Evolutionary conservation across 2,113 vertebrate species (phyloP).

Genomic region (Trinectes maculatus): DNA sequence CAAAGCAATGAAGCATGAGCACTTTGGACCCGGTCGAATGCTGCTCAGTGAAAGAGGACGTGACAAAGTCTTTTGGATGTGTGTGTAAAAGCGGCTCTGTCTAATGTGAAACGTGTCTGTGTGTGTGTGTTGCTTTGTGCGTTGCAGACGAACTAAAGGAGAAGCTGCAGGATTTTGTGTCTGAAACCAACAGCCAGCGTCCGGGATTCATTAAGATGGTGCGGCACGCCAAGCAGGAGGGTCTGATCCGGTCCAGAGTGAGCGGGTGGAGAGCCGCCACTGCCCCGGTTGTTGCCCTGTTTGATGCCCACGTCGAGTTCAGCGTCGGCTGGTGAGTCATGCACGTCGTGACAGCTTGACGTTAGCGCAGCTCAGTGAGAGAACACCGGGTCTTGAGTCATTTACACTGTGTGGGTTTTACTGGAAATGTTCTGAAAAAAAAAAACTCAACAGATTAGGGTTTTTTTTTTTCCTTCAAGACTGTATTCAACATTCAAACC

Average conservation of each 20-base stretch:
- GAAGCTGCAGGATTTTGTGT: constrained; percentile 90
- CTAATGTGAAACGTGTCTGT: too few species aligned
- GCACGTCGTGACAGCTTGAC: constrained; percentile 5
- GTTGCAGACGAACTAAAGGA: constrained; percentile 92
- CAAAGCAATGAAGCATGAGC: constrained; percentile 65
- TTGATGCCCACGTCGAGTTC: constrained; percentile 98
- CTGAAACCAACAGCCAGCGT: constrained; percentile 86
- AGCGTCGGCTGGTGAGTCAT: constrained; percentile 91
- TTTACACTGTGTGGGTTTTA: constrained; percentile 34
- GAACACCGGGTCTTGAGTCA: constrained; percentile 25
- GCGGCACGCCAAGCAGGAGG: constrained; percentile 92
- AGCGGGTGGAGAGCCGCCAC: constrained; percentile 94
- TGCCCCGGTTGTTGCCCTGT: constrained; percentile 93
- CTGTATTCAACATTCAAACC: not conserved
- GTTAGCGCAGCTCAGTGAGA: constrained; percentile 28
- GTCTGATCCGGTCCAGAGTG: constrained; percentile 94
- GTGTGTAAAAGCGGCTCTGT: constrained; percentile 42
- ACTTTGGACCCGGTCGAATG: constrained; percentile 60
- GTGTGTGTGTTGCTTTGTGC: constrained; percentile 32
- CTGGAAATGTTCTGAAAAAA: constrained; percentile 25
- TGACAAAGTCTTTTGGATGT: constrained; percentile 51
- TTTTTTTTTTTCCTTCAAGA: not conserved
- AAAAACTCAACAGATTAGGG: not conserved
- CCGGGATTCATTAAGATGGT: constrained; percentile 95
- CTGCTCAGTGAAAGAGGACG: constrained; percentile 56